Conservation (phyloP, 2,888 invertebrate genomes). For the Luperina nickerlii region DNA sequence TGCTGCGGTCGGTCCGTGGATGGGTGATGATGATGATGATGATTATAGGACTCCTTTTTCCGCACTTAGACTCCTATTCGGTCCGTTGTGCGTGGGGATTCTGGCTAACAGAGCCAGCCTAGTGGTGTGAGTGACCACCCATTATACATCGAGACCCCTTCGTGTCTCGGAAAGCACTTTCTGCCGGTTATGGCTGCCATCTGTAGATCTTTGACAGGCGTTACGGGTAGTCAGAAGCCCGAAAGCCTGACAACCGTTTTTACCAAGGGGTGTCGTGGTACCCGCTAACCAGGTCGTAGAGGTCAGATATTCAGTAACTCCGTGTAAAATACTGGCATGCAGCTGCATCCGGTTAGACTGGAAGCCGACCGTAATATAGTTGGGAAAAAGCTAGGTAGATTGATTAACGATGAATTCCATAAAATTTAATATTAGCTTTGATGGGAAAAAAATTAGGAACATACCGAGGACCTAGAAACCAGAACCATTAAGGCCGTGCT, state of each 20-base stretch:
- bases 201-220: neutral
- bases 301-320: neutral
- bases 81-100: no score
- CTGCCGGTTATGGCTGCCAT: neutral
- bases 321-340: neutral
- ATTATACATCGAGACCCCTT: neutral
- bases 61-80: no score
- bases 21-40: no score
- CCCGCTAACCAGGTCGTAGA: neutral
- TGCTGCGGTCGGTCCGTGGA: neutral
- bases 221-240: neutral
- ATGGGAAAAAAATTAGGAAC: neutral
- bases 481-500: conserved; percentile 5
- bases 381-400: neutral
- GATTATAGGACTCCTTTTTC: no score
- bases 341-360: no score
- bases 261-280: neutral
- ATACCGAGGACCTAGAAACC: neutral
- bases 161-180: no score
- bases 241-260: neutral
- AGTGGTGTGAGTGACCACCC: no score
- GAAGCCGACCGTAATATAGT: neutral
- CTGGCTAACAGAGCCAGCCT: no score
- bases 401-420: neutral
- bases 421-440: neutral